Evolutionary conservation across 2,888 invertebrate genomes (phyloP).

Genomic region (Amblyteles armatorius): DNA sequence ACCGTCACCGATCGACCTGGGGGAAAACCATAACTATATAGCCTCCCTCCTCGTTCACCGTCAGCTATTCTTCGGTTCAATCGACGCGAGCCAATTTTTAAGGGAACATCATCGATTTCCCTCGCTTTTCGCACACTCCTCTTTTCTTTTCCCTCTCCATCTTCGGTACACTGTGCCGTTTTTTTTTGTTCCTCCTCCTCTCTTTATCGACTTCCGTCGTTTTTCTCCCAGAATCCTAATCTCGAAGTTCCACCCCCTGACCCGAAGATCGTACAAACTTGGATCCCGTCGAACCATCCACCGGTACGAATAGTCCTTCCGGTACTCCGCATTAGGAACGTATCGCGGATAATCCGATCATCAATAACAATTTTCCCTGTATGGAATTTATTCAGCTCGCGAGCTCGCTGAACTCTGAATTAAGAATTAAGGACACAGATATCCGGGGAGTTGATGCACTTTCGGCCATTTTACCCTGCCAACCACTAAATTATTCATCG

Average conservation of each 20-base stretch:
- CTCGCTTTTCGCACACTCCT: slow-evolving; percentile 15
- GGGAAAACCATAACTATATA: slow-evolving; percentile 33
- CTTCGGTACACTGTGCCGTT: background rate
- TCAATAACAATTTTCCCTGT: slow-evolving; percentile 40
- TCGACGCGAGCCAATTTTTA: slow-evolving; percentile 52
- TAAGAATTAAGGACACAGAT: slow-evolving; percentile 48
- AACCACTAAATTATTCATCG: slow-evolving; percentile 64
- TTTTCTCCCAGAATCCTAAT: background rate
- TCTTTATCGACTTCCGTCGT: background rate
- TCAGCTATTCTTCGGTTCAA: slow-evolving; percentile 45
- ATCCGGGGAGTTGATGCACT: slow-evolving; percentile 46
- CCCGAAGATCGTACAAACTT: slow-evolving; percentile 3
- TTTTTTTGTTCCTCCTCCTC: background rate
- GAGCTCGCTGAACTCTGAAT: slow-evolving; percentile 27
- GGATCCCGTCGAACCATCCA: slow-evolving; percentile 4
- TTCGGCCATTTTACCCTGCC: slow-evolving; percentile 53
- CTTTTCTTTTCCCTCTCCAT: background rate
- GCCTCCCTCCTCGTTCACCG: slow-evolving; percentile 26
- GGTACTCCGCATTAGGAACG: slow-evolving; percentile 1
- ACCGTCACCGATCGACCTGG: slow-evolving; percentile 35
- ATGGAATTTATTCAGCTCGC: slow-evolving; percentile 26
- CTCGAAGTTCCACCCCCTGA: background rate
- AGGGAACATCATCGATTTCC: slow-evolving; percentile 44
- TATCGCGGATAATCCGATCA: slow-evolving; percentile 39
- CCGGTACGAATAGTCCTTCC: background rate